Evolutionary conservation across 2,113 vertebrate species (phyloP).

Genomic region (Coptodon bakossiorum): DNA sequence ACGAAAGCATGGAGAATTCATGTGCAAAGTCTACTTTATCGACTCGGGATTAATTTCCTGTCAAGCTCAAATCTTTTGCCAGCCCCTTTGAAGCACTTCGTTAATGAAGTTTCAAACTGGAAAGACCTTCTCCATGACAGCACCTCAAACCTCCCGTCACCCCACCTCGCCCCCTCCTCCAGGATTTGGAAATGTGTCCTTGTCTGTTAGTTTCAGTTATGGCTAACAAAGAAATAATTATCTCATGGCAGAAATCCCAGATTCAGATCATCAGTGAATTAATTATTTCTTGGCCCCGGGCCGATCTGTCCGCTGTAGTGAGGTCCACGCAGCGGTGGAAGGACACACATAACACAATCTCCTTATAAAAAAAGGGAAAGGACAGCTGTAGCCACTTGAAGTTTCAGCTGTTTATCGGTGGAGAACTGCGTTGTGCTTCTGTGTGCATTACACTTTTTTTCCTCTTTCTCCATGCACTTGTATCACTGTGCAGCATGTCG

Average conservation of each 20-base stretch:
- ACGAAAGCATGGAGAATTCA: neutral
- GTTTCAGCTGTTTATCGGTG: neutral
- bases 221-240: constrained; percentile 31
- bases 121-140: neutral
- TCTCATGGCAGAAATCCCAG: constrained; percentile 43
- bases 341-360: neutral
- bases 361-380: neutral
- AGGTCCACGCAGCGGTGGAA: neutral
- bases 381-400: neutral
- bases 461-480: neutral
- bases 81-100: neutral
- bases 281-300: constrained; percentile 22
- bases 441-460: neutral
- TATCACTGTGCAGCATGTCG: neutral
- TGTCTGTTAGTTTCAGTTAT: constrained; percentile 13
- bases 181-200: constrained; percentile 1
- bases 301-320: neutral
- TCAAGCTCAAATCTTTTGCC: neutral
- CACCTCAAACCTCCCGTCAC: neutral
- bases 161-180: neutral
- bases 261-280: constrained; percentile 27
- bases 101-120: neutral
- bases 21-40: neutral
- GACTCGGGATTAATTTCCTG: neutral
- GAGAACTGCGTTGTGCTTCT: neutral